Conservation (phyloP, 1,140 invertebrate species). For the Calosoma granatense region DNA sequence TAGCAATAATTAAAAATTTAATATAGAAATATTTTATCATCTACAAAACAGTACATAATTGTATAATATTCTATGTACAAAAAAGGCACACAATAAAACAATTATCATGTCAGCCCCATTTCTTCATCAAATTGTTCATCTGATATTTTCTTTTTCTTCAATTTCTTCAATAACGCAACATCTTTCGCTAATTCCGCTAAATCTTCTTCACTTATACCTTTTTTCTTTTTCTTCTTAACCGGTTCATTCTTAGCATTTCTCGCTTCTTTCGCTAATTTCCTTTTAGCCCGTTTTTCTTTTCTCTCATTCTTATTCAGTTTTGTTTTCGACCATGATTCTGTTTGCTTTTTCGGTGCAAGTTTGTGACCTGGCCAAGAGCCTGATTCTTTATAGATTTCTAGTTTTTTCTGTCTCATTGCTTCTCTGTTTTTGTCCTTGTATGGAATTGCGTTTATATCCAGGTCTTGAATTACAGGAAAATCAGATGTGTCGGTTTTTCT, state of each 20-base stretch:
- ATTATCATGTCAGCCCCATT: constrained; percentile 37
- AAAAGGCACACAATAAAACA: too few relatives aligned
- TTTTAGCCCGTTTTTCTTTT: constrained; percentile 49
- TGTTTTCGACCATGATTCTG: constrained; percentile 68
- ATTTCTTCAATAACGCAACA: constrained; percentile 73
- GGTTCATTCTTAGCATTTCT: constrained; percentile 29
- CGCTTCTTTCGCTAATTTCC: constrained; percentile 43
- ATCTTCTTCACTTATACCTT: constrained; percentile 59
- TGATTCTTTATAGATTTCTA: constrained; percentile 59
- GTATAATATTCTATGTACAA: too few relatives aligned
- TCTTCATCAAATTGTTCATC: constrained; percentile 49
- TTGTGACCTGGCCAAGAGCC: constrained; percentile 67
- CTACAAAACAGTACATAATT: too few relatives aligned
- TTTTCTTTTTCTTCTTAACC: constrained; percentile 35
- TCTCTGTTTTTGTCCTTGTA: constrained; percentile 79
- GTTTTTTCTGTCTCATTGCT: constrained; percentile 57
- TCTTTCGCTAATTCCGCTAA: constrained; percentile 76
- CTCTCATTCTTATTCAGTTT: constrained; percentile 64
- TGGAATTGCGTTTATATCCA: constrained; percentile 66
- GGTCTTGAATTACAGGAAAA: constrained; percentile 49
- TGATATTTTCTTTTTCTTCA: constrained; percentile 74
- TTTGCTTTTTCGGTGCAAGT: constrained; percentile 42
- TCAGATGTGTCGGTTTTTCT: constrained; percentile 54
- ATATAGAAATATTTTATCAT: too few relatives aligned
- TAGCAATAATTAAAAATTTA: too few relatives aligned